Base-by-base conservation (phyloP, 2,888 invertebrate genomes). In the Agapostemon virescens region DNA sequence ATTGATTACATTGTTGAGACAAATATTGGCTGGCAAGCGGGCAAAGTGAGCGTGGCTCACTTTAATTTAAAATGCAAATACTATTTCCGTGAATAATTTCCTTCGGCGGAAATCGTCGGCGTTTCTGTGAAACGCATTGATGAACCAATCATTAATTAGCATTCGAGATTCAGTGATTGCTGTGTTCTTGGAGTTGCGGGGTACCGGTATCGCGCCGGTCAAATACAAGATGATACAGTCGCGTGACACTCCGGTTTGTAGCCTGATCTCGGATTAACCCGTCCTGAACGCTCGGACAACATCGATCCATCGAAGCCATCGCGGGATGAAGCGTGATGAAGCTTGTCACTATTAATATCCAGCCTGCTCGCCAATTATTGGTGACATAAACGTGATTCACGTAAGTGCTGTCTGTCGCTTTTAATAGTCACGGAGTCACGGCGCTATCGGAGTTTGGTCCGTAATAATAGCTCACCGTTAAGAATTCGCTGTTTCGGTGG, bases 291-390 rank as follows among this genome's bases (percentile, higher is more conserved):
- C 23, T 67, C 76, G 76, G 63, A 52, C 69, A 66, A 73, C 78
- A 73, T 82, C 82, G 78, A 82, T 78, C 78, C 70, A 61, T 67
- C 49, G 74, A 78, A 82, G 78, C 78, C 77, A 82, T 72, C 68
- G 74, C 42, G 68, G 55, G 55, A 66, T 33, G 68, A 58, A 42
- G 49, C 69, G 58, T 17, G 71, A 79, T 70, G 63, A 42, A 38
- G 61, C 75, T 40, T 83, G 82, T 78, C 83, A 36, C 69, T 82
- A 70, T 78, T 75, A 76, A 71, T 83, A 83, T 70, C 64, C 64
- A 40, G 20, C 26, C 26, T 42, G 49, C 23, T 69, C 40, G 20
- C 45, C 38, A 66, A 83, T 83, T 77, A 77, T 83, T 45, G 69
- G 13, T 38, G 83, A 49, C 83, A 71, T 61, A 77, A 77, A 69